Percentiles rank a stretch among this genome's conserved stretches.
Evolutionary conservation across 2,797 vertebrate genomes (phyloP).

Genomic region (Chlorospingus semifuscus): DNA sequence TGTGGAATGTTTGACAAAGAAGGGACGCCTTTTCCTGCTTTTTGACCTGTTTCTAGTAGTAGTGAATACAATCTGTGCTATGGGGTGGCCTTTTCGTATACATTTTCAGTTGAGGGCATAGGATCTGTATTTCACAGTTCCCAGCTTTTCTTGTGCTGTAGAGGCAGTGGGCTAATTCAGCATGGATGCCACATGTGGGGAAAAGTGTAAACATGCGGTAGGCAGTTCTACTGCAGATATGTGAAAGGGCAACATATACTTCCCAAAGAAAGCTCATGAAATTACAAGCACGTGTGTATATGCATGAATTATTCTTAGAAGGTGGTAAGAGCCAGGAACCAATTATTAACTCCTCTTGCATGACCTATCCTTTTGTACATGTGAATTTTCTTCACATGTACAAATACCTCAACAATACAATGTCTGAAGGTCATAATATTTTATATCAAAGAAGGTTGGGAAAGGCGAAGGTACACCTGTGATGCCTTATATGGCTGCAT

Average conservation of each 20-base stretch:
- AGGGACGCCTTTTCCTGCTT: background rate
- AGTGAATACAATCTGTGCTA: background rate
- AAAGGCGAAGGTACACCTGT: background rate
- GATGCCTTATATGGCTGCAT: background rate
- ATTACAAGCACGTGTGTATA: background rate
- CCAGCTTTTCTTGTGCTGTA: background rate
- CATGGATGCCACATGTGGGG: background rate
- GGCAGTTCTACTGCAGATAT: background rate
- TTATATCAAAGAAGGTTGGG: background rate
- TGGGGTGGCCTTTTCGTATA: background rate
- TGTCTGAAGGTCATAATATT: background rate
- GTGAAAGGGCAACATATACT: background rate
- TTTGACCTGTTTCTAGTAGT: background rate
- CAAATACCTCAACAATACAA: background rate
- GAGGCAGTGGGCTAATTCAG: background rate
- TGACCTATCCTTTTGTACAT: background rate
- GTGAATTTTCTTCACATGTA: background rate
- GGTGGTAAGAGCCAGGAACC: background rate
- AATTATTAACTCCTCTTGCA: background rate
- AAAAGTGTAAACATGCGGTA: background rate
- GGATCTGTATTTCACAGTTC: background rate
- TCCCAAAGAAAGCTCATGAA: background rate
- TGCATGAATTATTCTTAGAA: background rate
- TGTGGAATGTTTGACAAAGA: background rate
- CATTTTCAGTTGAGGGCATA: background rate